phyloP scores from a whole-genome alignment of 2,113 vertebrate genomes.

The Erythrocebus patas region DNA sequence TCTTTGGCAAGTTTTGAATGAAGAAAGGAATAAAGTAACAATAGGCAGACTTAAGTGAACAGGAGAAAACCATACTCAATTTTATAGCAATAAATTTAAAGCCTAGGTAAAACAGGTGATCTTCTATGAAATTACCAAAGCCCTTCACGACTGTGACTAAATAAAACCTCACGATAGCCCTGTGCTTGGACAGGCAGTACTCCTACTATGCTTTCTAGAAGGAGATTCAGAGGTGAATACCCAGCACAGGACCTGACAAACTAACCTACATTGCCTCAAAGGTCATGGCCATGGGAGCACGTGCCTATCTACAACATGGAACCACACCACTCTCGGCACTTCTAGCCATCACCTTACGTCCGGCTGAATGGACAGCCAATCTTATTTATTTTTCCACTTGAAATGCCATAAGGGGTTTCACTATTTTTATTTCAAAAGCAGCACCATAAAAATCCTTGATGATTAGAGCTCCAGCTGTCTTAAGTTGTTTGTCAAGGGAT shows the following conservation, averaged over 20 bases:
- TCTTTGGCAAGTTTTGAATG: conserved; percentile 45
- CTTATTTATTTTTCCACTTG: conserved; percentile 74
- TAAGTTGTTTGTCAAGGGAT: conserved; percentile 73
- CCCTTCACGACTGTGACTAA: not conserved
- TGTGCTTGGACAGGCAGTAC: not conserved
- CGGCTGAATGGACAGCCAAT: not conserved
- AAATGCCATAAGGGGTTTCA: conserved; percentile 65
- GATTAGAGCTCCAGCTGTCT: conserved; percentile 69
- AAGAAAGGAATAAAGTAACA: not conserved
- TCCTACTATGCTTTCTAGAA: not conserved
- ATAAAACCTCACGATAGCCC: not conserved
- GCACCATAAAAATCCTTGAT: conserved; percentile 71
- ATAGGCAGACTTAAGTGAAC: not conserved
- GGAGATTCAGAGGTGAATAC: not conserved
- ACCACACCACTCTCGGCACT: not conserved
- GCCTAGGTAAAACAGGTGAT: not conserved
- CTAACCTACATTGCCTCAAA: not conserved
- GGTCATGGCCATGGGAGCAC: not conserved
- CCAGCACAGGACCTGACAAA: not conserved
- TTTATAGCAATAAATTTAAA: not conserved
- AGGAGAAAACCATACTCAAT: not conserved
- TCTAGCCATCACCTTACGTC: not conserved
- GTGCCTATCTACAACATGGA: not conserved
- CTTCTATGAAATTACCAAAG: not conserved
- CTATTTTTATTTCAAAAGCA: conserved; percentile 75